These are phyloP conservation scores for Dimorphilus gyrociliatus DNA, from an alignment of 2,888 invertebrate species.

Conservation along the genomic window DNA sequence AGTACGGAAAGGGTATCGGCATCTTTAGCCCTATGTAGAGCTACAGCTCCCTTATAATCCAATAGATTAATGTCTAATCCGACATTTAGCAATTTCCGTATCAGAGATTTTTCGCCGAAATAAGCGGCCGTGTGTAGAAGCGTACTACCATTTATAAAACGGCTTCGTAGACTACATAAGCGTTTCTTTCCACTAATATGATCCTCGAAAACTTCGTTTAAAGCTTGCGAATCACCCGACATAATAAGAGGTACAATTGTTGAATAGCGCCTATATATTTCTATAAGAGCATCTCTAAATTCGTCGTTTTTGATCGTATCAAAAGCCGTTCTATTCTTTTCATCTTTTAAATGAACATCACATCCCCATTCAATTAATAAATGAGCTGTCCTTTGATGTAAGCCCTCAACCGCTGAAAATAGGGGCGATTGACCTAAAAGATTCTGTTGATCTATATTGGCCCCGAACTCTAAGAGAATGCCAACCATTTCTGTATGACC, in stretches of 20 bases:
- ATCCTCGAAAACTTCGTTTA: slow-evolving; percentile 20
- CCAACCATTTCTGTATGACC: slow-evolving; percentile 30
- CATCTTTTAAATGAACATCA: slow-evolving; percentile 25
- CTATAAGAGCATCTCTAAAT: slow-evolving; percentile 22
- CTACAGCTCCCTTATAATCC: slow-evolving; percentile 34
- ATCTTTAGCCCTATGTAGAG: slow-evolving; percentile 28
- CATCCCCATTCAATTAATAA: slow-evolving; percentile 36
- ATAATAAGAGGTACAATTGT: slow-evolving; percentile 26
- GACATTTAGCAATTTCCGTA: slow-evolving; percentile 21
- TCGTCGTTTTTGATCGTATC: slow-evolving; percentile 30
- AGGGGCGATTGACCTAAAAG: slow-evolving; percentile 24
- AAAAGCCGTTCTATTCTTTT: slow-evolving; percentile 20
- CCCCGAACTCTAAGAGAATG: slow-evolving; percentile 29
- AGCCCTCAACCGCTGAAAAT: slow-evolving; percentile 27
- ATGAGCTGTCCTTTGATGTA: slow-evolving; percentile 25
- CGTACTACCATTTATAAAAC: slow-evolving; percentile 35
- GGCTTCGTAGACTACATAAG: slow-evolving; percentile 24
- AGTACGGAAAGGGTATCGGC: slow-evolving; percentile 21
- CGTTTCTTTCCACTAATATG: slow-evolving; percentile 16
- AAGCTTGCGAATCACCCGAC: slow-evolving; percentile 22
- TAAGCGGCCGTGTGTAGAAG: slow-evolving; percentile 34
- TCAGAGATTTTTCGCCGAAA: slow-evolving; percentile 20
- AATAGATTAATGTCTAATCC: slow-evolving; percentile 25
- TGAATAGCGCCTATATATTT: slow-evolving; percentile 25
- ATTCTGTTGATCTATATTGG: slow-evolving; percentile 28